Evolutionary conservation across 2,888 invertebrate species (phyloP).

Genomic region (Idaea dimidiata): DNA sequence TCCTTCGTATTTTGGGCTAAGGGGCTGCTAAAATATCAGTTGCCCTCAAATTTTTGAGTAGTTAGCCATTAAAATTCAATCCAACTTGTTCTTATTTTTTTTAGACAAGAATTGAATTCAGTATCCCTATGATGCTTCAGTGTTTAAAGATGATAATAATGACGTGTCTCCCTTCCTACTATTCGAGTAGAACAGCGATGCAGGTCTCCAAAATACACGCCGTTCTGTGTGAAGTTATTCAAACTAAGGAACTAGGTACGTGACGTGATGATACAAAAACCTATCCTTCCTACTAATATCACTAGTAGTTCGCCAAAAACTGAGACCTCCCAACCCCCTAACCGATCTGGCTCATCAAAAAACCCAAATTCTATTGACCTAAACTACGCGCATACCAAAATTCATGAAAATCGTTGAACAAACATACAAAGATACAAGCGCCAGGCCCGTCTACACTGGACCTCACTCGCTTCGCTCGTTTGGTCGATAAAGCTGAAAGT

Average conservation of each 20-base stretch:
- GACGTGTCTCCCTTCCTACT: neutral
- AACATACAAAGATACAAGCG: too few relatives aligned
- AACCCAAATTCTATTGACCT: too few relatives aligned
- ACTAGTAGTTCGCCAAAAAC: too few relatives aligned
- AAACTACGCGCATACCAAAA: too few relatives aligned
- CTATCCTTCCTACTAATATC: too few relatives aligned
- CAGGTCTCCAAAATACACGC: neutral
- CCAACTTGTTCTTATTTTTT: neutral
- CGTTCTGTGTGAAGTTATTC: neutral
- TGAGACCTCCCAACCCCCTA: too few relatives aligned
- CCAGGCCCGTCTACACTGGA: too few relatives aligned
- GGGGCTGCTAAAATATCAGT: neutral
- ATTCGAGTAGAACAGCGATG: neutral
- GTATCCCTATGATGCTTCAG: neutral
- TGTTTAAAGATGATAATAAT: neutral
- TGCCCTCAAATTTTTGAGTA: neutral
- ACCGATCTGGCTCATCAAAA: too few relatives aligned
- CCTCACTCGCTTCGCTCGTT: too few relatives aligned
- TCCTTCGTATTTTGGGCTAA: too few relatives aligned
- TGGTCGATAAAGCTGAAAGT: too few relatives aligned
- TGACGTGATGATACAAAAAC: neutral
- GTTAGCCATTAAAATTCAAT: neutral
- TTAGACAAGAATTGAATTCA: neutral
- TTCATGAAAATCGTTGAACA: too few relatives aligned
- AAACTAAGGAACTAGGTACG: neutral